Evolutionary conservation across 2,113 vertebrate species (phyloP).

Genomic region (Terrapene triunguis): DNA sequence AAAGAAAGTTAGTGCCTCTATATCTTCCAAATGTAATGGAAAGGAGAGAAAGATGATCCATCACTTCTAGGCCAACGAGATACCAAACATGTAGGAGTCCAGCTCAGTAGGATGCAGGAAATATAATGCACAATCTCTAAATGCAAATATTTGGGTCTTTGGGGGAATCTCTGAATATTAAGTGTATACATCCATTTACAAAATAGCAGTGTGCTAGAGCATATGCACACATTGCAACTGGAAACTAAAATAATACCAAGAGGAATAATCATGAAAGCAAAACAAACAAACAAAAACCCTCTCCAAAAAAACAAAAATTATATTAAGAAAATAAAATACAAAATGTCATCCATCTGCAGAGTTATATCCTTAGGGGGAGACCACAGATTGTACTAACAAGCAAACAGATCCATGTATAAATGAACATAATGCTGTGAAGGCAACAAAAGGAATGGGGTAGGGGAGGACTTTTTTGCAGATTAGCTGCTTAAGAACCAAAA

Average conservation of each 20-base stretch:
- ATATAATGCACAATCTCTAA: slow-evolving; percentile 71
- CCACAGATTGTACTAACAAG: slow-evolving; percentile 68
- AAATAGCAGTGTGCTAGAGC: slow-evolving; percentile 75
- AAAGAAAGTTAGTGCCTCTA: not conserved
- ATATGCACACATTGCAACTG: slow-evolving; percentile 76
- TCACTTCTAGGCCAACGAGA: slow-evolving; percentile 27
- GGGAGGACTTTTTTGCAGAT: slow-evolving; percentile 73
- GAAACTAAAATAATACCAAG: slow-evolving; percentile 81
- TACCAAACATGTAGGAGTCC: slow-evolving; percentile 67
- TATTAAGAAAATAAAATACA: slow-evolving; percentile 80
- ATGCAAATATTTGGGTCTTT: slow-evolving; percentile 73
- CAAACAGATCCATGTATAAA: slow-evolving; percentile 74
- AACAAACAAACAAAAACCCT: slow-evolving; percentile 59
- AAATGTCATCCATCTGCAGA: slow-evolving; percentile 78
- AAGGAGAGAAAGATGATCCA: slow-evolving; percentile 27
- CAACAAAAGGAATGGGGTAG: slow-evolving; percentile 31
- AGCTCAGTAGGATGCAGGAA: slow-evolving; percentile 73
- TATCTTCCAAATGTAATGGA: slow-evolving; percentile 11
- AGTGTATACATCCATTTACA: slow-evolving; percentile 79
- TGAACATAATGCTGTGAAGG: slow-evolving; percentile 58
- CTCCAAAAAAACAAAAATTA: slow-evolving; percentile 79
- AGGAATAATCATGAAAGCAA: slow-evolving; percentile 78
- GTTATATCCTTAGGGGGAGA: slow-evolving; percentile 65
- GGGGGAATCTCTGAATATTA: slow-evolving; percentile 79
- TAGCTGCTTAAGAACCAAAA: slow-evolving; percentile 64